phyloP scores from a whole-genome alignment of 2,797 vertebrate species.

The Dendrocincla tyrannina region DNA sequence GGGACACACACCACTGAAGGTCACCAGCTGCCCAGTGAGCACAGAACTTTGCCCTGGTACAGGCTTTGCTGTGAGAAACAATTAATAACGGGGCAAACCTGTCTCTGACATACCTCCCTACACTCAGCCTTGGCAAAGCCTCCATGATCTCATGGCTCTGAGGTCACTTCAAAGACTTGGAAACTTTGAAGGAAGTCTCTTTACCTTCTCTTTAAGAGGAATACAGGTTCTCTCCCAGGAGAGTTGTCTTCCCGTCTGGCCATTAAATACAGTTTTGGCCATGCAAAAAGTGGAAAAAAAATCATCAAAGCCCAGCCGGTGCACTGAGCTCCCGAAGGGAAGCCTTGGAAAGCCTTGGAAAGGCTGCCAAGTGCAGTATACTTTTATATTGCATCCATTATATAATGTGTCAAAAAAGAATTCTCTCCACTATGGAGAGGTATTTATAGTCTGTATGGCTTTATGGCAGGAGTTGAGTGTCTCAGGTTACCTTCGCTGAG shows the following conservation, averaged over 20 bases:
- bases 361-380: neutral
- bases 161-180: neutral
- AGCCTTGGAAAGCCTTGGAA: neutral
- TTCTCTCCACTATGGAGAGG: neutral
- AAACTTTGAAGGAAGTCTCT: slow-evolving; percentile 12
- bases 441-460: neutral
- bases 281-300: neutral
- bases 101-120: neutral
- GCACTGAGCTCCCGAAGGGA: neutral
- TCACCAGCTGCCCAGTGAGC: neutral
- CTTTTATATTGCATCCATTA: slow-evolving; percentile 36
- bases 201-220: neutral
- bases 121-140: neutral
- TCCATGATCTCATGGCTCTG: neutral
- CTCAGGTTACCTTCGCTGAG: neutral
- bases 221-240: neutral
- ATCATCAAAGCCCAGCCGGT: neutral
- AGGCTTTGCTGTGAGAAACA: neutral
- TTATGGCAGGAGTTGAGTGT: neutral
- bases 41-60: neutral
- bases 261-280: neutral
- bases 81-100: neutral
- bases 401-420: slow-evolving; percentile 22
- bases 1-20: neutral
- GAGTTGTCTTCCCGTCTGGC: neutral